These are phyloP conservation scores for Heliconius congener DNA, from an alignment of 1,140 invertebrate species.

Conservation along the genomic window DNA sequence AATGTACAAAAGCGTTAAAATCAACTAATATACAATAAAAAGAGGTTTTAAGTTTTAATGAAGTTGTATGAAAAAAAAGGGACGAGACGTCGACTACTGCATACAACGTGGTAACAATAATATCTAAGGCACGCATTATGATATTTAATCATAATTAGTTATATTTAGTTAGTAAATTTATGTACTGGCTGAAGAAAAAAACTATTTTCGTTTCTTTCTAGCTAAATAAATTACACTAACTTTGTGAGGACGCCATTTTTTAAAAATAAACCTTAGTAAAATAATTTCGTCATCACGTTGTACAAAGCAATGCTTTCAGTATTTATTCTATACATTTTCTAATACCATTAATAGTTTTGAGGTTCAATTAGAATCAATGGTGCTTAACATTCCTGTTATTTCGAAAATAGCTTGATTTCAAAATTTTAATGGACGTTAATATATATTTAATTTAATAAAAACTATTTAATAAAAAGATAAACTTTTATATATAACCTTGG, in stretches of 20 bases:
- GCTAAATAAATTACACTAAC: background rate
- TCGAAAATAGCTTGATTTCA: background rate
- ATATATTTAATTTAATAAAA: no score
- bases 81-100: background rate
- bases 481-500: no score
- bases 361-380: background rate
- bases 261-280: background rate
- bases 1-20: conserved; percentile 14
- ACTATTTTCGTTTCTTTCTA: background rate
- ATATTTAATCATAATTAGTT: background rate
- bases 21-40: background rate
- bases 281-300: background rate
- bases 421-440: background rate
- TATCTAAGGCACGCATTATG: background rate
- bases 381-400: background rate
- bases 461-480: no score
- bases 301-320: background rate
- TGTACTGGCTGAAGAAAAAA: background rate
- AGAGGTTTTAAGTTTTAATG: background rate
- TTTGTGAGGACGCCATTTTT: background rate
- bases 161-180: background rate
- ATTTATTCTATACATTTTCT: background rate
- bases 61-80: background rate
- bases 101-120: conserved; percentile 3
- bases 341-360: background rate